Conservation (phyloP, 2,113 vertebrate species). For the Octodon degus region DNA sequence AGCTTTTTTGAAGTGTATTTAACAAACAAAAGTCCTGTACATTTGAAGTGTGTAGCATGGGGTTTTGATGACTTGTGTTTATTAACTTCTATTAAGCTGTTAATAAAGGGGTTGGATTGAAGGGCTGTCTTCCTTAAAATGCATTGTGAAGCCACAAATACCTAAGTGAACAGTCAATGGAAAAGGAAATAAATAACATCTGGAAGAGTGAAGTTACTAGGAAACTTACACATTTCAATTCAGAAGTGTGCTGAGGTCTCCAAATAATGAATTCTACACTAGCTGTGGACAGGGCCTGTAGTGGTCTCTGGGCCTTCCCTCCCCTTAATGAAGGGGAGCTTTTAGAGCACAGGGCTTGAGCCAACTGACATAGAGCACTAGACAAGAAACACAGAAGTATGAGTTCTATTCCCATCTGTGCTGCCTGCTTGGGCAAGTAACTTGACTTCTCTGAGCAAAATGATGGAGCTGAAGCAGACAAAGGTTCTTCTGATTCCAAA, state of each 20-base stretch:
- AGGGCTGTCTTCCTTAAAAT: slow-evolving; percentile 18
- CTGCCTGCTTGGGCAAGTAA: slow-evolving; percentile 36
- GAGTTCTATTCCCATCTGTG: not conserved
- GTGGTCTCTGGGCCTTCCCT: slow-evolving; percentile 53
- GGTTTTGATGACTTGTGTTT: not conserved
- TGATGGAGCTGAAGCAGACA: not conserved
- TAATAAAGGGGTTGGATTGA: not conserved
- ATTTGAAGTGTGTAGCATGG: not conserved
- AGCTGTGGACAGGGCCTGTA: not conserved
- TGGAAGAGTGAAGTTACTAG: slow-evolving; percentile 50
- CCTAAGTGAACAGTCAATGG: not conserved
- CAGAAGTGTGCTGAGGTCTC: not conserved
- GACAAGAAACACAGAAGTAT: slow-evolving; percentile 33
- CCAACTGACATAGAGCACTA: not conserved
- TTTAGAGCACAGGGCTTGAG: slow-evolving; percentile 40
- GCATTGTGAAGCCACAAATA: not conserved
- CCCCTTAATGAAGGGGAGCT: slow-evolving; percentile 49
- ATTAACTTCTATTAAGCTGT: not conserved
- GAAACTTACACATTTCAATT: slow-evolving; percentile 52
- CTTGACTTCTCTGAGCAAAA: slow-evolving; percentile 15
- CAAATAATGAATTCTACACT: slow-evolving; percentile 32
- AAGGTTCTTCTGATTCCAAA: slow-evolving; percentile 7
- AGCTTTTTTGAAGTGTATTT: not conserved
- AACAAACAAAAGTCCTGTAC: not conserved
- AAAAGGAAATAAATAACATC: slow-evolving; percentile 48